phyloP scores from a whole-genome alignment of 2,888 invertebrate genomes.

The Pyrrhosoma nymphula region DNA sequence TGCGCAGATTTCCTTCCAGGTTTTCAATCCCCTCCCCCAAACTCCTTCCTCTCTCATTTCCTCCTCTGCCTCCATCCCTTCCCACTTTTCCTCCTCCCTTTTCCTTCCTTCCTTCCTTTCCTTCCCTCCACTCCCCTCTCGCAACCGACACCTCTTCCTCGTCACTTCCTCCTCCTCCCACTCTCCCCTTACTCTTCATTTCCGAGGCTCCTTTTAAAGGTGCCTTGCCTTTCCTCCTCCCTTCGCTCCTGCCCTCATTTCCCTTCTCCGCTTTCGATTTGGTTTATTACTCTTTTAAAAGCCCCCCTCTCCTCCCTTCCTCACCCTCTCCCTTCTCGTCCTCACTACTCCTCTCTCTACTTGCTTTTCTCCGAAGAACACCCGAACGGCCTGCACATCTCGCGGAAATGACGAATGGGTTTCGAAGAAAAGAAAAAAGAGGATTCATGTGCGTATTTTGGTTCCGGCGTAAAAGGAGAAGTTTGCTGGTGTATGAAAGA shows the following conservation, averaged over 20 bases:
- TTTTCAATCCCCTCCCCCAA: not conserved
- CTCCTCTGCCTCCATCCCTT: not conserved
- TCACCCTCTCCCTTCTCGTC: not conserved
- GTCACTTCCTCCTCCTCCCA: not conserved
- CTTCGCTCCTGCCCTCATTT: not conserved
- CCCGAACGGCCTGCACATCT: not conserved
- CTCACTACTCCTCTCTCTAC: not conserved
- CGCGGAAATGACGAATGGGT: not conserved
- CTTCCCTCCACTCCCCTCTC: not conserved
- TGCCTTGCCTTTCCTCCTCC: not conserved
- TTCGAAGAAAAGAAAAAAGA: not conserved
- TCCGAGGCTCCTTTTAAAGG: not conserved
- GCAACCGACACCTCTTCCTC: not conserved
- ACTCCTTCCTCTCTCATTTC: not conserved
- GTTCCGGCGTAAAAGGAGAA: not conserved
- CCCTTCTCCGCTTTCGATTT: not conserved
- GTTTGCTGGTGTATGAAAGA: not conserved
- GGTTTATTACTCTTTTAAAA: not conserved
- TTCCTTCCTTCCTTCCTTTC: not conserved
- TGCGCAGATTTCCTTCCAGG: conserved; percentile 62
- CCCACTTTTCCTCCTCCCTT: too few relatives aligned
- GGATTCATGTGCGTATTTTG: not conserved
- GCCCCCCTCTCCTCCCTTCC: not conserved
- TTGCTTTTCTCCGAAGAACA: not conserved
- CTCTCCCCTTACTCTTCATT: not conserved